Conservation (phyloP, 2,113 vertebrate species). For the cat (Felis catus) region DNA sequence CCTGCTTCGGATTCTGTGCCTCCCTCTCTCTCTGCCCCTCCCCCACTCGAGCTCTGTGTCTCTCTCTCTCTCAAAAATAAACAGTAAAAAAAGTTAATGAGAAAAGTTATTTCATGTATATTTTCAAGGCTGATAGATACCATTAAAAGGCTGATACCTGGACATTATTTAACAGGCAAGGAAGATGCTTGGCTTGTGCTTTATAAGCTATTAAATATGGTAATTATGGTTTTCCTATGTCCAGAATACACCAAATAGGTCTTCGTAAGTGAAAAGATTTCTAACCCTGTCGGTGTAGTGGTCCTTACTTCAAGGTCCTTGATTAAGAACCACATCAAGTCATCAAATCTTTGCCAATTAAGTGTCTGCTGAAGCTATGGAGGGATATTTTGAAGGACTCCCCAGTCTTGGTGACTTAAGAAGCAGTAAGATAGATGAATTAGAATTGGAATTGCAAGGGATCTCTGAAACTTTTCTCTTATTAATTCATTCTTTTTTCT, state of each 20-base stretch:
- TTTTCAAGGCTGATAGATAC: not conserved
- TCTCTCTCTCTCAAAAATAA: no score
- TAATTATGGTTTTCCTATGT: not conserved
- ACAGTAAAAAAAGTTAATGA: no score
- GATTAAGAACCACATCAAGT: not conserved
- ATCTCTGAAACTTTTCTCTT: conserved; percentile 12
- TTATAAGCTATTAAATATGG: conserved; percentile 33
- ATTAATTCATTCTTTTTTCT: not conserved
- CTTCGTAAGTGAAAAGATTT: not conserved
- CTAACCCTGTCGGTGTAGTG: not conserved
- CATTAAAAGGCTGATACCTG: not conserved
- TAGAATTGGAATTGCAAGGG: not conserved
- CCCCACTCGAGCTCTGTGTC: no score
- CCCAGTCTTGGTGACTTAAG: not conserved
- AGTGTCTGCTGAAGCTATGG: not conserved
- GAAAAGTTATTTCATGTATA: conserved; percentile 18
- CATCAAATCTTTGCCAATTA: not conserved
- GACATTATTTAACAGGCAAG: conserved; percentile 5
- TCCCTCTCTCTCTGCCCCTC: no score
- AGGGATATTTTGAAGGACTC: not conserved
- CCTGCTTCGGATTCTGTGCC: no score
- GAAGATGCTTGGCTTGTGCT: not conserved
- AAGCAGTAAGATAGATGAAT: not conserved
- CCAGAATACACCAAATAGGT: not conserved
- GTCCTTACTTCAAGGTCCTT: not conserved